A percentile compares a stretch with the other conserved stretches of the same genome.
Conservation (phyloP, 1,140 invertebrate genomes). For the Halyomorpha halys region DNA sequence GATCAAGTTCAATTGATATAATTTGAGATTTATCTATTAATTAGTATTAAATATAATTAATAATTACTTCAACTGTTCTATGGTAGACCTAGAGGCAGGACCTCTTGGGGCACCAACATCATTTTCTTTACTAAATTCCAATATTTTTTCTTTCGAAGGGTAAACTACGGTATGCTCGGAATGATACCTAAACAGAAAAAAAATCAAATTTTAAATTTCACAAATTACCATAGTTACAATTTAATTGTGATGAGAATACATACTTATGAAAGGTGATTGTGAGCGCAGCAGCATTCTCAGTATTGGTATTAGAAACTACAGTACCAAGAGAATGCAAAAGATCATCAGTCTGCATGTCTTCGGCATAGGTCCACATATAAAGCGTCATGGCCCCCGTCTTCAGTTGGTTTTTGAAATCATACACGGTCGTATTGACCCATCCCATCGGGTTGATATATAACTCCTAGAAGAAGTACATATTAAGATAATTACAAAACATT, state of each 20-base stretch:
- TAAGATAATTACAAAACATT: not conserved
- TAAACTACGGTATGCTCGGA: conserved; percentile 57
- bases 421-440: conserved; percentile 90
- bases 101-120: conserved; percentile 13
- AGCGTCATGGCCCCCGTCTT: conserved; percentile 74
- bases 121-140: conserved; percentile 38
- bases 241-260: conserved; percentile 30
- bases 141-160: conserved; percentile 55
- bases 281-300: conserved; percentile 64
- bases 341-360: conserved; percentile 72
- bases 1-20: too few species aligned
- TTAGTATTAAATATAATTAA: not conserved
- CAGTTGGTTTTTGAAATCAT: conserved; percentile 83
- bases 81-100: conserved; percentile 29
- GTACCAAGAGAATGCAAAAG: conserved; percentile 76
- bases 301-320: conserved; percentile 75
- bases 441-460: conserved; percentile 69
- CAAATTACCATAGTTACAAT: too few species aligned
- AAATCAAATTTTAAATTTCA: conserved; percentile 12
- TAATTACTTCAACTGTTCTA: conserved; percentile 32
- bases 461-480: conserved; percentile 41
- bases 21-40: too few species aligned
- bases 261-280: conserved; percentile 72
- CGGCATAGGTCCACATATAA: conserved; percentile 83
- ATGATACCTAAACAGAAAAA: conserved; percentile 44